Evolutionary conservation across 2,888 invertebrate genomes (phyloP), one percentile per base, ranked within the genome.

Genomic region (Masnerella sp.): DNA sequence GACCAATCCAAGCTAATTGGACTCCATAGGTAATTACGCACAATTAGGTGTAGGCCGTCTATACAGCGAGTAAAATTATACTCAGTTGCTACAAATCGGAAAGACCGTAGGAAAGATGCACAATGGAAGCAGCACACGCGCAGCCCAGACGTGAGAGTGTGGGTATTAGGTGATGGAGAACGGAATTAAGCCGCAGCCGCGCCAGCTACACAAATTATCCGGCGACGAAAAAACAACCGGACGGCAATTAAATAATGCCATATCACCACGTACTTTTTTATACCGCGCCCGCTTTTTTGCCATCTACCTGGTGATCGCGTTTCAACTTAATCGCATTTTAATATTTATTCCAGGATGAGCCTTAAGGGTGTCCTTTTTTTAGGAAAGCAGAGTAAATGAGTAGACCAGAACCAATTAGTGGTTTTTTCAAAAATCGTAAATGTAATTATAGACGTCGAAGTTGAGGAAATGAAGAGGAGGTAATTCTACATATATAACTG

Each of bases 181-280:
- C 18, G 45, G 71, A 75, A 75, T 71, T 52, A 62, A 61, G 70
- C 78, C 69, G n/a, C n/a, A 74, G 78, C 77, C 67, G 83, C 77
- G 83, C 77, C 84, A 85, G 85, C 84, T 85, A 85, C 83, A 85
- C 85, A 85, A 85, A 85, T 85, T 85, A 85, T 85, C 82, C 75
- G 82, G 77, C 81, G 81, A 81, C 82, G 81, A 82, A 82, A 81
- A 82, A 82, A 82, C 81, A 81, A 81, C 78, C 78, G 81, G 78
- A 79, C 76, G 82, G 84, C 85, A 85, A 85, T 85, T 85, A 85
- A 85, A 85, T 85, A 84, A 84, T 82, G 77, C 84, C 79, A 78
- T 83, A 81, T 84, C 83, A 82, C 82, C 80, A 82, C 84, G 80
- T 81, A 79, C 80, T 82, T 78, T 77, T 78, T 73, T 75, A n/a